A percentile compares a stretch with the other conserved stretches of the same genome.
Conservation (phyloP, 2,888 invertebrate species). For the Morinoia aosen region DNA sequence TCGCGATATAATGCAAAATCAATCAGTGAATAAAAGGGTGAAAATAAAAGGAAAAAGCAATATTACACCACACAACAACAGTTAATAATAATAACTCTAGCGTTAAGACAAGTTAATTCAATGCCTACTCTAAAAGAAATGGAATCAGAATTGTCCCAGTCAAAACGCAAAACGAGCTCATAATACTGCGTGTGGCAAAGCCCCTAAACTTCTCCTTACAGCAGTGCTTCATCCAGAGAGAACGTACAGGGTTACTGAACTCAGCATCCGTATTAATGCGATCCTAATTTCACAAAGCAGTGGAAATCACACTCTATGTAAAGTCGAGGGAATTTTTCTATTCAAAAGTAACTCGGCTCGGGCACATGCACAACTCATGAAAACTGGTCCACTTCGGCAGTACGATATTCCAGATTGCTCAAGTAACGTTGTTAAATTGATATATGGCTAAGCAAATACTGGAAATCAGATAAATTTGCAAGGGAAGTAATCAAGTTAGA, state of each 20-base stretch:
- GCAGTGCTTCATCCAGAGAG: neutral
- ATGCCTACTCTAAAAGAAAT: neutral
- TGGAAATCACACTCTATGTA: too few relatives aligned
- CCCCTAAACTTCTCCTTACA: neutral
- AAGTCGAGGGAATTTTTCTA: too few relatives aligned
- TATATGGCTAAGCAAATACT: too few relatives aligned
- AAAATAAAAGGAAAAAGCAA: neutral
- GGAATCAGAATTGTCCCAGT: neutral
- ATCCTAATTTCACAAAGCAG: too few relatives aligned
- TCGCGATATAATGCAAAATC: neutral
- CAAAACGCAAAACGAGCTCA: neutral
- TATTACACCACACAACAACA: neutral
- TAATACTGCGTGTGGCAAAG: neutral
- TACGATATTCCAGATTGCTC: too few relatives aligned
- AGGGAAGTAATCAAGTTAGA: too few relatives aligned
- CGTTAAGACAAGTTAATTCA: neutral
- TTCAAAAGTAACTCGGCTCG: too few relatives aligned
- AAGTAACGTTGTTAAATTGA: too few relatives aligned
- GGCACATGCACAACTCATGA: too few relatives aligned
- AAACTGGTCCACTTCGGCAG: too few relatives aligned
- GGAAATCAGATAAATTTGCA: too few relatives aligned
- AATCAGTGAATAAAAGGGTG: neutral
- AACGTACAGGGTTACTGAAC: neutral
- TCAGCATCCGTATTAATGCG: neutral
- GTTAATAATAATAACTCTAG: neutral